Evolutionary conservation across 1,140 invertebrate genomes (phyloP), one percentile per base, ranked within the genome.

Genomic region (Heliconius congener): DNA sequence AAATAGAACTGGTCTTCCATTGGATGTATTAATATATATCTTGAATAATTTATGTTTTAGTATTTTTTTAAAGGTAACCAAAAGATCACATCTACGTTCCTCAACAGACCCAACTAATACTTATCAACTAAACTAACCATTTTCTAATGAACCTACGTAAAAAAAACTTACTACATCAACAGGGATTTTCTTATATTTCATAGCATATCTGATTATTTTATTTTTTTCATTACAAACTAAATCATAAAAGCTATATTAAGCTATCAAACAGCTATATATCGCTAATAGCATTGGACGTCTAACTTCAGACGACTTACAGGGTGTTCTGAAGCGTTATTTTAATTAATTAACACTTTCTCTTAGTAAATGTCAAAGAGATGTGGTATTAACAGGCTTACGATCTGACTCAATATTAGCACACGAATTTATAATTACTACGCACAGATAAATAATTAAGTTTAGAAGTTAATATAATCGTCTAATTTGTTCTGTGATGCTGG

Each of bases 261-360:
- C 34, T 46, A 46, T 46, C 13, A 52, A 52, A 18, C 5, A 52
- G 18, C 50, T 72, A 72, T 42, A 19, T 6, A 39, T 39, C 4
- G 18, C 37, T 55, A 18, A 16, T 50, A 5, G 3, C 16, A 55
- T 18, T 74, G 50, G 23, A 19, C 4, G 50, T 27, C 50, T n/a
- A 50, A 18, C 73, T 23, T 74, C 19, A 71, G 39, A 34, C 34
- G 52, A 77, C 66, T 77, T 77, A 72, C 13, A 73, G 77, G 71
- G 73, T 75, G 78, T 50, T 79, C 78, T 75, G 78, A 75, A 39
- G 75, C 75, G 75, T 79, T 71, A 74, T 75, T 79, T 79, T 74
- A 79, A 79, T 76, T 76, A 76, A 76, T 75, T 71, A 79, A 74
- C 73, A 74, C 70, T 79, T 50, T 57, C 70, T 71, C 42, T 74